Evolutionary conservation across 2,797 vertebrate genomes (phyloP).

Genomic region (Lithobates sylvaticus): DNA sequence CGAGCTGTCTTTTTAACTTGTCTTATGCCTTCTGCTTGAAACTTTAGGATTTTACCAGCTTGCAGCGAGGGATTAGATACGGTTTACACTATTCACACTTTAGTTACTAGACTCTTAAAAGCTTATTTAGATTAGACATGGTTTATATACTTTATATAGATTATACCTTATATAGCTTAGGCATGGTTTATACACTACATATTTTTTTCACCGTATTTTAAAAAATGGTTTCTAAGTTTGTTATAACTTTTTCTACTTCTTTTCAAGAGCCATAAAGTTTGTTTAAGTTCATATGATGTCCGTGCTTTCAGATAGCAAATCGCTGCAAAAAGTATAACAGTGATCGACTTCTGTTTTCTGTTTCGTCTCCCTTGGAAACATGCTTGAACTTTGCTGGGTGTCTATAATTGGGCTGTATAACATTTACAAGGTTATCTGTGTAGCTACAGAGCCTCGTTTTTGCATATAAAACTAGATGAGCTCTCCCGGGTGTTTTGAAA

Average conservation of each 20-base stretch:
- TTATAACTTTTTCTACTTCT: not conserved
- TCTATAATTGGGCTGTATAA: too few species aligned
- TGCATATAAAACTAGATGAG: too few species aligned
- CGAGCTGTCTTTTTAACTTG: not conserved
- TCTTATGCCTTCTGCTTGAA: not conserved
- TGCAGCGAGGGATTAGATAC: conserved; percentile 20
- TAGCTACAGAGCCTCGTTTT: too few species aligned
- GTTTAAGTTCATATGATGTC: not conserved
- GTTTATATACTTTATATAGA: conserved; percentile 35
- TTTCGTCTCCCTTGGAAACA: too few species aligned
- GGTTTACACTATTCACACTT: conserved; percentile 33
- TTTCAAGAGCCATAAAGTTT: not conserved
- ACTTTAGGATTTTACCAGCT: conserved; percentile 5
- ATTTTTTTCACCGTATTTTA: not conserved
- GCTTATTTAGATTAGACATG: conserved; percentile 40
- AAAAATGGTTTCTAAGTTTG: not conserved
- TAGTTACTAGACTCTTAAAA: conserved; percentile 18
- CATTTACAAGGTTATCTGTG: too few species aligned
- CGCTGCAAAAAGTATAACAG: not conserved
- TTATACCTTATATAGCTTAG: conserved; percentile 37
- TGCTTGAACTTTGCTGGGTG: too few species aligned
- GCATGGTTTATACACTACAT: conserved; percentile 24
- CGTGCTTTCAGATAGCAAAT: not conserved
- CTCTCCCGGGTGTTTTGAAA: too few species aligned
- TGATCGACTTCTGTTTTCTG: too few species aligned